Evolutionary conservation across 2,888 invertebrate genomes (phyloP), one percentile per base, ranked within the genome.

Genomic region (Limnephilus marmoratus): DNA sequence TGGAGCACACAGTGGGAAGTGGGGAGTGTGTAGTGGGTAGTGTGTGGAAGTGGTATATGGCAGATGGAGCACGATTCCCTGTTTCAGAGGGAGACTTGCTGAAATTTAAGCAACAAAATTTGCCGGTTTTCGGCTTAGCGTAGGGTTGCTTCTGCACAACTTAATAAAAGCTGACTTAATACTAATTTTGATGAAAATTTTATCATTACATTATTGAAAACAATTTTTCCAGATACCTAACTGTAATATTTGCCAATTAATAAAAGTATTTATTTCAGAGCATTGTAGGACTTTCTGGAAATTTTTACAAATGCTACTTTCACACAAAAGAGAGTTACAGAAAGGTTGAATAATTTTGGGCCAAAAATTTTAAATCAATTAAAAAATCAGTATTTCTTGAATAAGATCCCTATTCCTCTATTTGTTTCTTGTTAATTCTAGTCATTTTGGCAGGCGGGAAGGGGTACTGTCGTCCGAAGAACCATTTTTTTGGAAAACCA

Each of bases 11-110:
- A 31, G 31, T 87, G 11, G 37, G 80, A 18, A 24, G 13, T 37
- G 37, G 34, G 88, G 24, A 68, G 29, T 34, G 41, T 37, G 37
- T 37, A 37, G 34, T 24, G 80, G 13, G 12, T 29, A 15, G 31
- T 88, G 68, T 68, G 68, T 53, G 18, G 88, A 68, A 5, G 88
- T 68, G 13, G 88, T n/a, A 89, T 89, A 89, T 81, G 83, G 86
- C 92, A 92, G 92, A 85, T 92, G 92, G 86, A 82, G 91, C 92
- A 92, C 91, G 92, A 91, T 90, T 91, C 82, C 45, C 81, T 85
- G 34, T 81, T 90, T 90, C 34, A 80, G 81, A 80, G 24, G 53
- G 24, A 81, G 29, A 41, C 81, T 24, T 81, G 90, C 41, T 31
- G 88, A 90, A 91, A 80, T 91, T 88, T 91, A 82, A 34, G 18